Evolutionary conservation across 2,797 vertebrate species (phyloP), one percentile per base, ranked within the genome.

Genomic region (Salarias fasciatus): DNA sequence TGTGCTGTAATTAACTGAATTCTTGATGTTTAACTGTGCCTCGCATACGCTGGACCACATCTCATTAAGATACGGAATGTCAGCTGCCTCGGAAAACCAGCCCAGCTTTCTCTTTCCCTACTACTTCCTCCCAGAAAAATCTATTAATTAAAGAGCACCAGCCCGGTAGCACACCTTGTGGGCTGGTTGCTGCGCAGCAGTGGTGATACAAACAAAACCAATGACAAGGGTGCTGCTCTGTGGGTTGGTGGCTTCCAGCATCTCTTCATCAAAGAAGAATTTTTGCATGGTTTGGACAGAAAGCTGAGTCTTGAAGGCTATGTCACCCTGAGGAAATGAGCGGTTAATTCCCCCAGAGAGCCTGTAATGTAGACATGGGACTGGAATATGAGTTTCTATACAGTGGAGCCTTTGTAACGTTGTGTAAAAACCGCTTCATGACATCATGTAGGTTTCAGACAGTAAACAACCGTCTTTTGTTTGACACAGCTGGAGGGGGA

Each of bases 151-250:
- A 69, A 58, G 10, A 56, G 57, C 31, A 8, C 36, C 54, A 15
- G 30, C 7, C 31, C 13, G 53, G 53, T 45, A 71, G 54, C 71
- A 64, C 72, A 87, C 79, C 83, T 86, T 70, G 70, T 75, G 79
- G 80, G 52, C 56, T 37, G 48, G 87, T 90, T 75, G 63, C 88
- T 80, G 71, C 79, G 88, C 82, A 89, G 68, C 79, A 60, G 53
- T 56, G 6, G 30, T 11, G 73, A 83, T 57, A 86, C 86, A 88
- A 89, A 88, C 81, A 86, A 40, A 78, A 14, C 66, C 63, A 73
- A 79, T 77, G 55, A 75, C 52, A 79, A 78, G 65, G 54, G 40
- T 15, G 36, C 51, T 61, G 56, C 58, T 57, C 54, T 29, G 47
- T 53, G 73, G 70, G 57, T 46, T 37, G 38, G 59, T 53, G 63